Base-by-base conservation (phyloP, 2,113 vertebrate genomes). In the Picathartes gymnocephalus region DNA sequence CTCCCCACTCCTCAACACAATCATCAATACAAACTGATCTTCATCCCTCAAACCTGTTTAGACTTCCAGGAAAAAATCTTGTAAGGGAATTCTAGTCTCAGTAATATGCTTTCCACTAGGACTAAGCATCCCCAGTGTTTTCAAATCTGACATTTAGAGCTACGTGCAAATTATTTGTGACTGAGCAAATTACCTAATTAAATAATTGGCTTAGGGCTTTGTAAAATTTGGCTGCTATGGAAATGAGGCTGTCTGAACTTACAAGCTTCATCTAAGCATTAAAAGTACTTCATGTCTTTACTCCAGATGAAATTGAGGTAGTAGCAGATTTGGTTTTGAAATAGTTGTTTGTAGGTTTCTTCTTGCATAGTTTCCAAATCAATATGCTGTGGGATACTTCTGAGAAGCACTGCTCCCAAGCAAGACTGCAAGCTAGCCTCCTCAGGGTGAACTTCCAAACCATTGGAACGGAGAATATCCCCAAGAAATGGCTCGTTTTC, bases 201-300 rank as follows among this genome's bases (percentile, higher is more conserved):
- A 95, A 95, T 96, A 96, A 97, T 96, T 97, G 96, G 93, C 93
- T 95, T 95, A 95, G 58, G 81, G 91, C 81, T 96, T 93, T 89
- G 91, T 94, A 87, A 95, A 96, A 94, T 93, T 96, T 95, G 93
- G 87, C 89, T 95, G 87, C 87, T 95, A 87, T 96, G 84, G 74
- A 97, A 95, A 95, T 94, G 78, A 96, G 65, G 47, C 70, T 91
- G 51, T 91, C 87, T 94, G 62, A 82, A 92, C 81, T 92, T 85
- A 57, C 69, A 93, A 91, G 84, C 73, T 91, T 86, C 54, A 95
- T 92, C 84, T 91, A 87, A 85, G 54, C 24, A 1, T 87, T 94
- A 72, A 58, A 94, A 95, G 86, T 62, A 58, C 45, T 92, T 82
- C 37, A 72, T 70, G 39, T 90, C 78, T 85, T 78, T 82, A 66